Evolutionary conservation across 2,888 invertebrate genomes (phyloP).

Genomic region (Pterostichus madidus): DNA sequence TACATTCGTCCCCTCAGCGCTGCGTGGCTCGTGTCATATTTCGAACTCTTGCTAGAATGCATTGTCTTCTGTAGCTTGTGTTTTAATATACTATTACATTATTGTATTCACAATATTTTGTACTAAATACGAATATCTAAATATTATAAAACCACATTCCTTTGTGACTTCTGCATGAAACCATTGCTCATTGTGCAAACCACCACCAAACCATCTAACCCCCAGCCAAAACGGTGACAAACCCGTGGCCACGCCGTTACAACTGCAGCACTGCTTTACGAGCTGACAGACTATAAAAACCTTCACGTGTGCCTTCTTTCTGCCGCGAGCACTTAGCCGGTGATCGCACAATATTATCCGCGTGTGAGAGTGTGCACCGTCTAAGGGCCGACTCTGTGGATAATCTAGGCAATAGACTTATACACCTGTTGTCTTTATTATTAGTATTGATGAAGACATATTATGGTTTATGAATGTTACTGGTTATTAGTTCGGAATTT

Average conservation of each 20-base stretch:
- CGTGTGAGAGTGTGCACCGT: conserved; percentile 1
- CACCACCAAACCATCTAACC: too few species aligned
- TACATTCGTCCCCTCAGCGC: too few species aligned
- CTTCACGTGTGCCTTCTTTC: conserved; percentile 62
- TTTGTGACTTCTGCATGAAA: too few species aligned
- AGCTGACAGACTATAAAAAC: conserved; percentile 62
- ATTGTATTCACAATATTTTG: too few species aligned
- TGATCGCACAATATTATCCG: conserved; percentile 9
- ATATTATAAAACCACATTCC: too few species aligned
- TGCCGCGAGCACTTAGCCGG: conserved; percentile 14
- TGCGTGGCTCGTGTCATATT: too few species aligned
- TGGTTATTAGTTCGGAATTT: conserved; percentile 2
- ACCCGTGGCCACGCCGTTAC: conserved; percentile 10
- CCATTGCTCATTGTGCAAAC: too few species aligned
- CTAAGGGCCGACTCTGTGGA: not conserved
- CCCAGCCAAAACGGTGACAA: not conserved
- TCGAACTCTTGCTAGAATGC: too few species aligned
- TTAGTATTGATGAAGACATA: conserved; percentile 32
- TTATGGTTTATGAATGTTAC: conserved; percentile 22
- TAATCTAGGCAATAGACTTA: conserved; percentile 30
- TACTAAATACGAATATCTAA: too few species aligned
- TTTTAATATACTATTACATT: too few species aligned
- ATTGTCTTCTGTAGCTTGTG: too few species aligned
- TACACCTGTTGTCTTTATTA: conserved; percentile 56
- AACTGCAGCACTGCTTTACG: conserved; percentile 55